phyloP scores from a whole-genome alignment of 2,113 vertebrate species.

The Alectura lathami region DNA sequence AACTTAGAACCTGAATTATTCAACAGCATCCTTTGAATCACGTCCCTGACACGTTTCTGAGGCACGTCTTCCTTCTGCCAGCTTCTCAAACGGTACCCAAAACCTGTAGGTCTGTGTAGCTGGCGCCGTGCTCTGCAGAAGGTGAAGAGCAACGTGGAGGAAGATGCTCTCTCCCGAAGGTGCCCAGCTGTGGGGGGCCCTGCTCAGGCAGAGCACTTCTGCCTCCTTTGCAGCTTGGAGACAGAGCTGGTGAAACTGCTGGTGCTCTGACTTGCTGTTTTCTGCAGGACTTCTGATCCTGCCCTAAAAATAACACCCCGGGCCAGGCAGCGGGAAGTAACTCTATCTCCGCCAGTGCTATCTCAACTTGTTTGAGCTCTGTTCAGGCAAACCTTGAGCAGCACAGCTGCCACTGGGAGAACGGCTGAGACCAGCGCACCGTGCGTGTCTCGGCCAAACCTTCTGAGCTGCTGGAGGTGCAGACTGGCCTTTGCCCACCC shows the following conservation, averaged over 20 bases:
- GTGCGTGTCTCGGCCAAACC: accelerated
- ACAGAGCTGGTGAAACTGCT: not conserved
- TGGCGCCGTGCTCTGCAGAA: not conserved
- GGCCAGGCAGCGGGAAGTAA: not conserved
- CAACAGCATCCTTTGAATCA: constrained; percentile 46
- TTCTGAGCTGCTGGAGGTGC: not conserved
- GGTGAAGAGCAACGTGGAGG: not conserved
- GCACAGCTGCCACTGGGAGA: accelerated
- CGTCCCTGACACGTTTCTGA: not conserved
- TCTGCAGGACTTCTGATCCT: not conserved
- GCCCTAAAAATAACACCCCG: constrained; percentile 14
- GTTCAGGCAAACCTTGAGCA: not conserved
- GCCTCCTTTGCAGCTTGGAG: not conserved
- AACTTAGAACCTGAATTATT: constrained; percentile 34
- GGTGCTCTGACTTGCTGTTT: not conserved
- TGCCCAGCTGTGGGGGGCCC: not conserved
- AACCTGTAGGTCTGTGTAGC: not conserved
- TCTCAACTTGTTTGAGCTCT: not conserved
- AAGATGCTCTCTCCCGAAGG: not conserved
- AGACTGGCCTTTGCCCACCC: not conserved
- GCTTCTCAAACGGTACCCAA: not conserved
- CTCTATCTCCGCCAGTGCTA: not conserved
- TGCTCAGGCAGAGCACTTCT: not conserved
- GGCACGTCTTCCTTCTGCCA: constrained; percentile 28
- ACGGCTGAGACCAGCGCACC: accelerated